Evolutionary conservation across 1,140 invertebrate species (phyloP).

Genomic region (Sitobion miscanthi): DNA sequence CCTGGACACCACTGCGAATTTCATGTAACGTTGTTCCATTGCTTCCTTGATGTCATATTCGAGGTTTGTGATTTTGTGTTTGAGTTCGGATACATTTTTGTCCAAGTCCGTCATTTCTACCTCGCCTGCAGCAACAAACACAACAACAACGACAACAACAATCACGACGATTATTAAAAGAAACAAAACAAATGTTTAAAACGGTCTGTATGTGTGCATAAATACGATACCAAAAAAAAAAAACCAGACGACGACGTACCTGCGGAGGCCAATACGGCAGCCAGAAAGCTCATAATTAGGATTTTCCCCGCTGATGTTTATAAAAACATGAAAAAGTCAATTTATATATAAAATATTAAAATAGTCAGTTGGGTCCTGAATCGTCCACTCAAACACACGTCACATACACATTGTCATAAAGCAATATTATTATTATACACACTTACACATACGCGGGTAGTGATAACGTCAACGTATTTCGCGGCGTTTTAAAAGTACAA

Average conservation of each 20-base stretch:
- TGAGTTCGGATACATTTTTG: constrained; percentile 44
- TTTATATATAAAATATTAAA: background rate
- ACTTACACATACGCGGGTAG: background rate
- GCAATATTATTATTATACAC: background rate
- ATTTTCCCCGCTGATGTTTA: constrained; percentile 35
- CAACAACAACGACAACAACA: background rate
- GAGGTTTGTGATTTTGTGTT: constrained; percentile 42
- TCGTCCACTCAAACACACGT: background rate
- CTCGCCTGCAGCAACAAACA: background rate
- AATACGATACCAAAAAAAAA: background rate
- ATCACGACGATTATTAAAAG: background rate
- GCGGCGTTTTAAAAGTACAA: constrained; percentile 22
- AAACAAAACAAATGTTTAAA: background rate
- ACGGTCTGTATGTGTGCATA: background rate
- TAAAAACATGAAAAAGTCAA: background rate
- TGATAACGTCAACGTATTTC: background rate
- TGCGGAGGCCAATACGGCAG: constrained; percentile 48
- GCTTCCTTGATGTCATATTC: constrained; percentile 51
- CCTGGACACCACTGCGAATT: constrained; percentile 24
- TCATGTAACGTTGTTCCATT: constrained; percentile 53
- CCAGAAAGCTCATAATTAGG: constrained; percentile 47
- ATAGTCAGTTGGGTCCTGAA: background rate
- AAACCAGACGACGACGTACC: background rate
- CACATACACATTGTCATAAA: no score
- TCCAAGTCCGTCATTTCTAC: constrained; percentile 52